phyloP scores from a whole-genome alignment of 2,797 vertebrate species.

The Epinephelus awoara region DNA sequence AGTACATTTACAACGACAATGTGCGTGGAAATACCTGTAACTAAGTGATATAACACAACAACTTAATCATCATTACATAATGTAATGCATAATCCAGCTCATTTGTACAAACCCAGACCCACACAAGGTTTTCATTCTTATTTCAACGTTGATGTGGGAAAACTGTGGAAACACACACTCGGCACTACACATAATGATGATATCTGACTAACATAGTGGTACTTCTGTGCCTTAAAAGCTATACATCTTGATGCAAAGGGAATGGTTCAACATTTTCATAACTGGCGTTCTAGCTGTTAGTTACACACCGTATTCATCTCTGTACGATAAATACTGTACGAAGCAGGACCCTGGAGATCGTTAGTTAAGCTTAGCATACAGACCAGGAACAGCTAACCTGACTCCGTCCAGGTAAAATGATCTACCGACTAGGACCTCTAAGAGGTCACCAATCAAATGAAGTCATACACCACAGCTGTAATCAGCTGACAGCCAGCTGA shows the following conservation, averaged over 20 bases:
- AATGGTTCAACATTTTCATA: background rate
- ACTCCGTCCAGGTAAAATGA: background rate
- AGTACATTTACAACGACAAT: constrained; percentile 20
- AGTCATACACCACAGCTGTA: too few relatives aligned
- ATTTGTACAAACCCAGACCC: background rate
- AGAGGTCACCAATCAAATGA: background rate
- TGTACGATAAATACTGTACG: background rate
- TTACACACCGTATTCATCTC: background rate
- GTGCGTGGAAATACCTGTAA: constrained; percentile 51
- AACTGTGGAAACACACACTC: background rate
- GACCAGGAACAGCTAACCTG: too few relatives aligned
- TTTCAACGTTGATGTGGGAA: background rate
- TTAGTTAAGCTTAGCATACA: constrained; percentile 8
- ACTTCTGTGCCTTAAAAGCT: background rate
- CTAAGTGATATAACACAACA: constrained; percentile 20
- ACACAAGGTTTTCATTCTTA: background rate
- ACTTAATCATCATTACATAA: background rate
- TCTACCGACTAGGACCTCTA: background rate
- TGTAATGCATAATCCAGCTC: background rate
- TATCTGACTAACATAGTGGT: background rate
- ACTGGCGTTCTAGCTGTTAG: background rate
- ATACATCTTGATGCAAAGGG: background rate
- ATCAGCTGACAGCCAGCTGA: too few relatives aligned
- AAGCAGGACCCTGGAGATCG: background rate
- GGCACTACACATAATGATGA: background rate